A percentile compares a stretch with the other conserved stretches of the same genome.
These are phyloP conservation scores for Varanus salvator DNA, from an alignment of 2,113 vertebrate genomes.

Conservation along the genomic window DNA sequence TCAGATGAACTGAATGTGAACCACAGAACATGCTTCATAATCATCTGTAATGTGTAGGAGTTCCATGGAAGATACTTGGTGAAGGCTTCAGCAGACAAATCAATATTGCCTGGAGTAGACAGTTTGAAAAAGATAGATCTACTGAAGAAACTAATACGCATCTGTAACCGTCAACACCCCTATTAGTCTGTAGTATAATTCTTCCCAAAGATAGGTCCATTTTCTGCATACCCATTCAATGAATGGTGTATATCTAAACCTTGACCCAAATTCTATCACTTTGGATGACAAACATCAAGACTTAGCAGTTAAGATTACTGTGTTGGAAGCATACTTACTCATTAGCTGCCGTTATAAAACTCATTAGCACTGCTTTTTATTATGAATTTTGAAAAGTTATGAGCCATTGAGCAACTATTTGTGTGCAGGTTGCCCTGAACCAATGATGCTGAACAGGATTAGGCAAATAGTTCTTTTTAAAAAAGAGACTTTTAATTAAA, in stretches of 20 bases:
- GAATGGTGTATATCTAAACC: constrained; percentile 33
- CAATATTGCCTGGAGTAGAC: not conserved
- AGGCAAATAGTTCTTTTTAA: constrained; percentile 44
- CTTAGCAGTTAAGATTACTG: constrained; percentile 59
- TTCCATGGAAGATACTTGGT: not conserved
- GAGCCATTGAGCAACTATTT: constrained; percentile 58
- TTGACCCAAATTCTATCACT: constrained; percentile 29
- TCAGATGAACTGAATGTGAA: not conserved
- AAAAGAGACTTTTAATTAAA: constrained; percentile 67
- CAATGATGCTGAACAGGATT: constrained; percentile 61
- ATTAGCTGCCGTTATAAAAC: constrained; percentile 66
- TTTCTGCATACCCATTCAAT: constrained; percentile 1
- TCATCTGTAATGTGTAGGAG: not conserved
- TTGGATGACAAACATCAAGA: constrained; percentile 33
- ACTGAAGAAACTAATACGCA: not conserved
- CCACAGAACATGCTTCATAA: not conserved
- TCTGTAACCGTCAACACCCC: not conserved
- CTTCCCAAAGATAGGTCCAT: not conserved
- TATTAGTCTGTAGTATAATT: not conserved
- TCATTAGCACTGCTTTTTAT: constrained; percentile 49
- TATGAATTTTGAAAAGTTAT: constrained; percentile 57
- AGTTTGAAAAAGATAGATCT: not conserved
- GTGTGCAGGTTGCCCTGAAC: constrained; percentile 44
- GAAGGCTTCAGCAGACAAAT: not conserved
- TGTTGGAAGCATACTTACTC: constrained; percentile 39